Evolutionary conservation across 2,888 invertebrate genomes (phyloP), one percentile per base, ranked within the genome.

Genomic region (Acronicta aceris): DNA sequence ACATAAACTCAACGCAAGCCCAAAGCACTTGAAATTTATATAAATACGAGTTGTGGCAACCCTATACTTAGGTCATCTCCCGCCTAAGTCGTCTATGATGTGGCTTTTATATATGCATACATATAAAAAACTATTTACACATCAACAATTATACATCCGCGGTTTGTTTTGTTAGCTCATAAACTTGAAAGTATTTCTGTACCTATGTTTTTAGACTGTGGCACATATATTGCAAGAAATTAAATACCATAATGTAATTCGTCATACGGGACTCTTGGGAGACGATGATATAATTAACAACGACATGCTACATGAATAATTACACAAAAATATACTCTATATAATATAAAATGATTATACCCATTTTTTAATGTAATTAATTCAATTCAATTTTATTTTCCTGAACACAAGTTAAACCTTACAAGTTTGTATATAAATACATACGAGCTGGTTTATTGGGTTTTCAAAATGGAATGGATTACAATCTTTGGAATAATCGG

Each of bases 211-310:
- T 49, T 41, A 5, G 4, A 16, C n/a, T 15, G 10, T 43, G 30
- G 10, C 5, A 16, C 7, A 25, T 33, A 6, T 7, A 17, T 40
- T 41, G 0, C 2, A 25, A 47, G 49, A 30, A 41, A 46, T 2
- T 17, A 33, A 47, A 64, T 40, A 13, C 9, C 21, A 4, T 56
- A 21, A 40, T 5, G 10, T 30, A 58, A 50, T 52, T 27, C 53
- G 36, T 53, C 25, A 30, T 36, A 5, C 30, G 40, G 15, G 17
- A 30, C 10, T n/a, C 62, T 43, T 45, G 15, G n/a, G 74, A 46
- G 73, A 53, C 27, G 16, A 15, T 41, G 25, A 3, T 8, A 15
- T 56, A 40, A 68, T 60, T 68, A 53, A 55, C 17, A 27, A 16
- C 10, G 10, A 46, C 30, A 36, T 38, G 16, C 7, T 16, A 17